These are phyloP conservation scores for Parelbella ahira DNA, from an alignment of 2,888 invertebrate genomes.

Conservation along the genomic window DNA sequence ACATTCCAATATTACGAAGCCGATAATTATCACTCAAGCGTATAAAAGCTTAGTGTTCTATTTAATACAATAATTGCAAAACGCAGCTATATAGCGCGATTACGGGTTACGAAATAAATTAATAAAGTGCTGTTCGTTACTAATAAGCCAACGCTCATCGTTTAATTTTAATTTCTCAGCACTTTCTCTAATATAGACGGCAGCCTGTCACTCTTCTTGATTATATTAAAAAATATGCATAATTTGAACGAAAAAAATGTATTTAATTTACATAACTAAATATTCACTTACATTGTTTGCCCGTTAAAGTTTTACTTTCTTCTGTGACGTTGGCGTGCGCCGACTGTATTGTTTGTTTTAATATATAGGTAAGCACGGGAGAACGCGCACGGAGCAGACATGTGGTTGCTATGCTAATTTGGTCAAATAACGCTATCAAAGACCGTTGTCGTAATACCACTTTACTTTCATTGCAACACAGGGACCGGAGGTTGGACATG, in stretches of 20 bases:
- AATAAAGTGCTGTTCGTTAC: background rate
- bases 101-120: no score
- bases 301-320: conserved; percentile 12
- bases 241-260: conserved; percentile 3
- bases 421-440: conserved; percentile 2
- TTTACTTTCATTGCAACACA: background rate
- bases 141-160: background rate
- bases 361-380: conserved; percentile 8
- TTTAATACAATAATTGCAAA: no score
- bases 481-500: background rate
- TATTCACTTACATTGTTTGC: conserved; percentile 16
- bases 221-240: conserved; percentile 4
- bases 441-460: background rate
- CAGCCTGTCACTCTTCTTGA: conserved; percentile 2
- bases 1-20: no score
- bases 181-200: conserved; percentile 2
- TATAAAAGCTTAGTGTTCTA: no score
- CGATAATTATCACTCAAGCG: no score
- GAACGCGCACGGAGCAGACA: background rate
- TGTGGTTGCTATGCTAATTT: conserved; percentile 4
- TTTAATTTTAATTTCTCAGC: conserved; percentile 5
- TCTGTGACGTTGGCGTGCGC: conserved; percentile 5
- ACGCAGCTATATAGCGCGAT: no score
- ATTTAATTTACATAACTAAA: conserved; percentile 15
- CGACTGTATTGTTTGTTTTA: conserved; percentile 8